A percentile compares a stretch with the other conserved stretches of the same genome.
These are phyloP conservation scores for Palaemon carinicauda DNA, from an alignment of 1,140 invertebrate genomes.

Conservation along the genomic window DNA sequence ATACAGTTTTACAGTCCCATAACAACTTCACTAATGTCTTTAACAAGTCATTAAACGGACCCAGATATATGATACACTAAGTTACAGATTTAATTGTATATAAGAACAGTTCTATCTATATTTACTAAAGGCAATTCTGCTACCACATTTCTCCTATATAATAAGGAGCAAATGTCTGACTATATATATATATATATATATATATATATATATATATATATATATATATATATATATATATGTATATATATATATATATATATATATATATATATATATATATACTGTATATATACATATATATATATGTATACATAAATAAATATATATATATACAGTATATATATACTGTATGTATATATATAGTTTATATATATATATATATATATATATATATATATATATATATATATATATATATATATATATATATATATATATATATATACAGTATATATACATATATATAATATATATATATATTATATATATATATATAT, in stretches of 20 bases:
- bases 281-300: too few species aligned
- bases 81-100: neutral
- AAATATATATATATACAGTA: too few species aligned
- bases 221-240: neutral
- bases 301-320: too few species aligned
- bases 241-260: neutral
- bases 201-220: neutral
- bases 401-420: neutral
- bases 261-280: too few species aligned
- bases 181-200: neutral
- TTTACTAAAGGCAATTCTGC: neutral
- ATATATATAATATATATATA: neutral
- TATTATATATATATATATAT: neutral
- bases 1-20: too few species aligned
- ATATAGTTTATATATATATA: neutral
- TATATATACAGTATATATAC: neutral
- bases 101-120: neutral
- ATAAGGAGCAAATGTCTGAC: neutral
- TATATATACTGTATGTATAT: neutral
- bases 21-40: too few species aligned
- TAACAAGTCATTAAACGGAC: too few species aligned
- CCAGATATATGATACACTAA: too few species aligned
- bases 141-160: neutral
- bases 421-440: slow-evolving; percentile 9
- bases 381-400: neutral